phyloP scores from a whole-genome alignment of 2,113 vertebrate genomes.

The Erythrocercus mccallii region DNA sequence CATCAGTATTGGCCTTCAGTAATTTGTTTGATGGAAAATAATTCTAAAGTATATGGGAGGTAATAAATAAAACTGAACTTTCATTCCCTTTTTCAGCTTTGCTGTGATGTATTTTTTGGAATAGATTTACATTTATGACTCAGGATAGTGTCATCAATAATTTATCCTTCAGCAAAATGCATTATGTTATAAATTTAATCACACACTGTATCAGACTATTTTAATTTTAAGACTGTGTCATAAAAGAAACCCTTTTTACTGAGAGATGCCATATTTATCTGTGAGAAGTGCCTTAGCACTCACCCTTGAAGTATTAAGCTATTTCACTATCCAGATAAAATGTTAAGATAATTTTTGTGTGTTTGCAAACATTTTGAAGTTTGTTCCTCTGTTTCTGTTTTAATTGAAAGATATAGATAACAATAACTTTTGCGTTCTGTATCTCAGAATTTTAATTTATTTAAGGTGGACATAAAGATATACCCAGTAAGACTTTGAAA shows the following conservation, averaged over 20 bases:
- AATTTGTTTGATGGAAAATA: slow-evolving; percentile 25
- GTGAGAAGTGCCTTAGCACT: not conserved
- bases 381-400: not conserved
- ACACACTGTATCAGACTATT: not conserved
- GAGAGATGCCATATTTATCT: not conserved
- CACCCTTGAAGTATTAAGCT: not conserved
- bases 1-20: not conserved
- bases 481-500: not conserved
- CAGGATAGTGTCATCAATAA: slow-evolving; percentile 29
- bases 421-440: not conserved
- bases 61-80: slow-evolving; percentile 17
- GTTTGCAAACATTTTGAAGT: not conserved
- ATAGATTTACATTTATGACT: slow-evolving; percentile 39
- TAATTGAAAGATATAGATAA: not conserved
- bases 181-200: slow-evolving; percentile 31
- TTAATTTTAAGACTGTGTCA: slow-evolving; percentile 2
- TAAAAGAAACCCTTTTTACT: not conserved
- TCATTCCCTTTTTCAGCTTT: not conserved
- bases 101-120: slow-evolving; percentile 21
- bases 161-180: not conserved
- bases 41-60: not conserved
- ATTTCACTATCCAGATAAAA: not conserved
- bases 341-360: not conserved
- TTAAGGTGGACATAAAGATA: not conserved
- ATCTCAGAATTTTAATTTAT: not conserved